Evolutionary conservation across 2,888 invertebrate genomes (phyloP), one percentile per base, ranked within the genome.

Genomic region (Heliconius ethilla): DNA sequence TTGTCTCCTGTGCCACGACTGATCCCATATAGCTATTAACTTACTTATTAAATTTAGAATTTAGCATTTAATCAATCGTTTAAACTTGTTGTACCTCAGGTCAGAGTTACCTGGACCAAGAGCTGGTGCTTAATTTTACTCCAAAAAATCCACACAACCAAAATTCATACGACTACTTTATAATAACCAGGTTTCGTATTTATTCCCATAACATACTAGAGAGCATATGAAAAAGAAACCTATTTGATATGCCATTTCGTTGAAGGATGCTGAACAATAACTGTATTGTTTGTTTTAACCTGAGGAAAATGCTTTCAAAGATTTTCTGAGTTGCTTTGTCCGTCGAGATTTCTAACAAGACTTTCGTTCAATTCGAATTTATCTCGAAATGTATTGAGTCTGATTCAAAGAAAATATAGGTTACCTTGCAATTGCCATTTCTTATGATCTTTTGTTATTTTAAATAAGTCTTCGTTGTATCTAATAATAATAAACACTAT

Each of bases 331-430:
- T 78, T 72, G 69, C 76, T 79, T 82, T 81, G 79, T 82, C 79
- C 81, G 62, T 76, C 66, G 78, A 82, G 78, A 80, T 82, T 80
- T 81, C 80, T 82, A 82, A 81, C 82, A 80, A 78, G 82, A 70
- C 80, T 82, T 81, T 81, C 81, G 77, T 81, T 82, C 80, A 78
- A 81, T 82, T 81, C 79, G 78, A 82, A 82, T 81, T 80, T 82
- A 79, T 81, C 76, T 78, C 70, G 78, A 76, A 77, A 76, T 78
- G 82, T 82, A 82, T 82, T 78, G 79, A 77, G 79, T 82, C 81
- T 69, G 75, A 78, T 77, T 82, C 79, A 80, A 81, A 80, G 82
- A 76, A 81, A 82, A 81, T 79, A 80, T 80, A 80, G 76, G 81
- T 79, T 80, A 80, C 74, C 76, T 76, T 75, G 78, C 80, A 76